Evolutionary conservation across 2,888 invertebrate genomes (phyloP).

Genomic region (Amblyjoppa fuscipennis): DNA sequence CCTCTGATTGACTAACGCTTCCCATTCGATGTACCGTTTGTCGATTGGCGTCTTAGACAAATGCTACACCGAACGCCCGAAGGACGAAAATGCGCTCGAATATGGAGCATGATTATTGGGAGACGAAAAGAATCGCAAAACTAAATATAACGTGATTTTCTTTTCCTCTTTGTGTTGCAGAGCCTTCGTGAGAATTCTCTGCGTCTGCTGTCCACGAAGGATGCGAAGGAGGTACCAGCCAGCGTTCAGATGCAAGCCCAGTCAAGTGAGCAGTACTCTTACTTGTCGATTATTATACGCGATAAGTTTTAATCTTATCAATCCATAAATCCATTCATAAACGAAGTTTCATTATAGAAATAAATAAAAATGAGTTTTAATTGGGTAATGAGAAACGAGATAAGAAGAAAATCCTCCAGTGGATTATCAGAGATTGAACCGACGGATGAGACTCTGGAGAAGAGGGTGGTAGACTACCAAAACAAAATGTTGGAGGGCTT

Average conservation of each 20-base stretch:
- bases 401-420: neutral
- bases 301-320: neutral
- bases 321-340: neutral
- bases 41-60: neutral
- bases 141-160: conserved; percentile 5
- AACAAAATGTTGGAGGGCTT: neutral
- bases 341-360: neutral
- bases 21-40: neutral
- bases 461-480: neutral
- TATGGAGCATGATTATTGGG: neutral
- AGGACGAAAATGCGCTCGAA: neutral
- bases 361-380: neutral
- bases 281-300: neutral
- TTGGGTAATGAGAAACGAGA: neutral
- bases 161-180: conserved; percentile 87
- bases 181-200: conserved; percentile 96
- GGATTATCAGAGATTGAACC: conserved; percentile 2
- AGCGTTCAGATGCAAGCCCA: conserved; percentile 93
- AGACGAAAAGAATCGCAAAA: neutral
- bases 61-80: neutral
- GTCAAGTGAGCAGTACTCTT: conserved; percentile 89
- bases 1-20: neutral
- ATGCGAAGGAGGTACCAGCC: conserved; percentile 93
- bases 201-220: conserved; percentile 94
- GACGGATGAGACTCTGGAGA: neutral